A percentile compares a stretch with the other conserved stretches of the same genome.
phyloP scores from a whole-genome alignment of 2,113 vertebrate species.

The Conger conger region DNA sequence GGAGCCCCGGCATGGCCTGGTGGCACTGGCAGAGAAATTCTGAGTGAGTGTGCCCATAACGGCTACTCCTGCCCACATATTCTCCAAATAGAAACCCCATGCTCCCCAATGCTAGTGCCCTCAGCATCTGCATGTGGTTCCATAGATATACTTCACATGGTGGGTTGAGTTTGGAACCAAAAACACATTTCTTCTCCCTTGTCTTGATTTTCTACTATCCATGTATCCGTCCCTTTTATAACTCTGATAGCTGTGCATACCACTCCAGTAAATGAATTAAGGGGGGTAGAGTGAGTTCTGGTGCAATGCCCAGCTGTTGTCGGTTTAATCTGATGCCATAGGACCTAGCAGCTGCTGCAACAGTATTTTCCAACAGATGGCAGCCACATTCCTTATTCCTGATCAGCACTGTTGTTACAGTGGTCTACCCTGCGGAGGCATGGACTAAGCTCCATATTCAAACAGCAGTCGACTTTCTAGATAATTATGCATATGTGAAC shows the following conservation, averaged over 20 bases:
- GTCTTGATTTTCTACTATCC: not conserved
- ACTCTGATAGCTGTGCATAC: not conserved
- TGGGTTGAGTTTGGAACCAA: not conserved
- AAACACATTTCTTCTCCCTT: not conserved
- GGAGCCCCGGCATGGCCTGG: not conserved
- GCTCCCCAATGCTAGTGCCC: not conserved
- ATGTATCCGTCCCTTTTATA: not conserved
- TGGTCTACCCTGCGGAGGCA: not conserved
- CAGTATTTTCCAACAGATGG: constrained; percentile 39
- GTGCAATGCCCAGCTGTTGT: constrained; percentile 45
- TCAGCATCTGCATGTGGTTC: not conserved
- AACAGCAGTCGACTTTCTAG: not conserved
- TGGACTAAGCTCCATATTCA: not conserved
- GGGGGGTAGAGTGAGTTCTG: not conserved
- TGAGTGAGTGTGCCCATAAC: not conserved
- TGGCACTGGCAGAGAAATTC: not conserved
- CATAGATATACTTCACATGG: not conserved
- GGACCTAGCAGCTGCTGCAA: constrained; percentile 20
- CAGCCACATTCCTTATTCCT: constrained; percentile 39
- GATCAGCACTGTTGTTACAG: not conserved
- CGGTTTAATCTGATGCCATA: constrained; percentile 1
- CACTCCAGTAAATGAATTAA: not conserved
- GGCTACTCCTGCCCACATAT: no score
- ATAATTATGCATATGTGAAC: not conserved
- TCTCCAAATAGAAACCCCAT: constrained; percentile 8